Conservation (phyloP, 1,140 invertebrate genomes). For the Sarcophaga peregrina region DNA sequence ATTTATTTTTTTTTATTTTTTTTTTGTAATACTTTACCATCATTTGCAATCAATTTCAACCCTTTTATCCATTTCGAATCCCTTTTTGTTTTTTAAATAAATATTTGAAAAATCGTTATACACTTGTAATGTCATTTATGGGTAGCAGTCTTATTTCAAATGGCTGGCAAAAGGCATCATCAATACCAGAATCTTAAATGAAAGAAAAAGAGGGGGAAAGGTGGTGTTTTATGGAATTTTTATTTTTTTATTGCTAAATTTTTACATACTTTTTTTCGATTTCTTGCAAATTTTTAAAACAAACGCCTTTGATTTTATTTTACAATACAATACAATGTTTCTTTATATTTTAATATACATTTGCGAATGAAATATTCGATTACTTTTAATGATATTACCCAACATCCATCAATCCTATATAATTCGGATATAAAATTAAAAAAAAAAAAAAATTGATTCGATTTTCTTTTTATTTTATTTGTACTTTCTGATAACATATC, state of each 20-base stretch:
- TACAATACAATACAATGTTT: neutral
- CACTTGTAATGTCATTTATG: conserved; percentile 26
- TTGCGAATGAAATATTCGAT: neutral
- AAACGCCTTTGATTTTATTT: conserved; percentile 35
- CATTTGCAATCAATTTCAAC: conserved; percentile 42
- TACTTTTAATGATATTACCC: conserved; percentile 36
- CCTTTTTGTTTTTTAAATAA: conserved; percentile 24
- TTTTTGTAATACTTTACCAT: conserved; percentile 17
- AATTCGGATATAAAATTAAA: neutral
- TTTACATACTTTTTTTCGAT: neutral
- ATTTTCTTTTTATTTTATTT: too few relatives aligned
- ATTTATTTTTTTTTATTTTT: neutral
- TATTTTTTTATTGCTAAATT: neutral
- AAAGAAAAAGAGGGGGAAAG: neutral
- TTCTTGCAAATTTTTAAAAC: neutral
- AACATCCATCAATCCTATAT: conserved; percentile 36
- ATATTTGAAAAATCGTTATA: conserved; percentile 41
- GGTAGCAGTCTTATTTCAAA: neutral
- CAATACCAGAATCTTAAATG: too few relatives aligned
- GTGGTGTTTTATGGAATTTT: neutral
- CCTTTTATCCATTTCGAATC: conserved; percentile 12
- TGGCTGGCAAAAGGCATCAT: neutral
- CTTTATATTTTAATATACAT: conserved; percentile 12
- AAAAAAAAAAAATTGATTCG: too few relatives aligned
- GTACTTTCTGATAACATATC: too few relatives aligned